Evolutionary conservation across 2,888 invertebrate genomes (phyloP), one percentile per base, ranked within the genome.

Genomic region (Entomobrya proxima): DNA sequence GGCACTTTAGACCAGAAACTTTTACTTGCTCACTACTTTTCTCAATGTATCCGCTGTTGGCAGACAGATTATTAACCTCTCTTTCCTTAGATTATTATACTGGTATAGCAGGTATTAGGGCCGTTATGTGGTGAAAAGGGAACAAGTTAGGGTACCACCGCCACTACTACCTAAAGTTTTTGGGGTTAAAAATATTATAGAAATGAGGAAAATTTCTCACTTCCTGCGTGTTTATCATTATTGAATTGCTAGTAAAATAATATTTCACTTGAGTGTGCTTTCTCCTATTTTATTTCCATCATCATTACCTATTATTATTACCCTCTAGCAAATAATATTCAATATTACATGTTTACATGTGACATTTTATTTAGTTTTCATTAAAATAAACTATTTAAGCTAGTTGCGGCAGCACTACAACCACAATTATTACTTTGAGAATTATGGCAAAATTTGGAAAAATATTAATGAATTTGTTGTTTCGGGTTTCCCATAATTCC

Each of bases 401-500:
- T n/a, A 18, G 50, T 21, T 50, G 18, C 18, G 18, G 50, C 18
- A 50, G n/a, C 5, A 50, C 7, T 18, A 50, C 18, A 4, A 7
- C n/a, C 50, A 21, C n/a, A n/a, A n/a, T n/a, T n/a, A n/a, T n/a
- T n/a, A n/a, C n/a, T n/a, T n/a, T n/a, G n/a, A n/a, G n/a, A n/a
- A n/a, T n/a, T n/a, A n/a, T n/a, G n/a, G n/a, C n/a, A n/a, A n/a
- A 35, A 64, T 64, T 64, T n/a, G 9, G 64, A 18, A 35, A 32
- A 64, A 35, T 64, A 35, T 35, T 35, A 64, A 64, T 64, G 64
- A 61, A 35, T 64, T 64, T 64, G 64, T 64, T 32, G 64, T 35
- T 32, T 64, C 37, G 18, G 1, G 32, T 55, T 55, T 27, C 55
- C 27, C 13, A 55, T 55, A 55, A 55, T 55, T 55, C 55, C 50